phyloP scores from a whole-genome alignment of 2,797 vertebrate species.

The Pseudomugil gertrudae region DNA sequence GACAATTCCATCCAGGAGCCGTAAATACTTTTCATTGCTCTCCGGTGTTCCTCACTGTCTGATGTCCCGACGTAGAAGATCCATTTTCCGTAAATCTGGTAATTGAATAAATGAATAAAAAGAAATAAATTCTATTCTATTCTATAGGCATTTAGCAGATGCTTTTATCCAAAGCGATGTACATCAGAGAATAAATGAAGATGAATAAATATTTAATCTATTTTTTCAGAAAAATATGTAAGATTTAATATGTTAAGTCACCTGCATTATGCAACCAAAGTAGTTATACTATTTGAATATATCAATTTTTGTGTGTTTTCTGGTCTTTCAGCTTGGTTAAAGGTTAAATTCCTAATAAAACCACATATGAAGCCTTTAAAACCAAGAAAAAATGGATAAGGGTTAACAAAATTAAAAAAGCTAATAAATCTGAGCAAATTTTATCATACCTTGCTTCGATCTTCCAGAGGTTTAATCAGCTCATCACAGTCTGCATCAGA shows the following conservation, averaged over 20 bases:
- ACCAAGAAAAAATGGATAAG: background rate
- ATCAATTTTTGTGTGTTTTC: background rate
- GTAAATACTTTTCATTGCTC: background rate
- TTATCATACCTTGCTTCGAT: conserved; percentile 34
- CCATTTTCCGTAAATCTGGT: conserved; percentile 63
- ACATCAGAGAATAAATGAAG: too few relatives aligned
- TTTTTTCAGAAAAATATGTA: background rate
- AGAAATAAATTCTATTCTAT: too few relatives aligned
- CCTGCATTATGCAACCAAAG: background rate
- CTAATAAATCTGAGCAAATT: background rate
- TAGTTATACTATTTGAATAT: too few relatives aligned
- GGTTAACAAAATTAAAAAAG: background rate
- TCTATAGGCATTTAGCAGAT: too few relatives aligned
- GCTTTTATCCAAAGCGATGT: too few relatives aligned
- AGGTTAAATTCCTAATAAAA: background rate
- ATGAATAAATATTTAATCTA: too few relatives aligned
- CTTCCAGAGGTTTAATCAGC: conserved; percentile 36
- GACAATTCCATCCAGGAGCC: conserved; percentile 45
- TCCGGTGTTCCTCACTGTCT: background rate
- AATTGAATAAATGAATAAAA: too few relatives aligned
- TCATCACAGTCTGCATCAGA: conserved; percentile 48
- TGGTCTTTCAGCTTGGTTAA: background rate
- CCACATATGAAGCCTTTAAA: background rate
- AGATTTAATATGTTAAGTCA: background rate
- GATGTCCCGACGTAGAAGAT: conserved; percentile 33